These are phyloP conservation scores for Symphodus melops DNA, from an alignment of 2,113 vertebrate genomes.

Conservation along the genomic window DNA sequence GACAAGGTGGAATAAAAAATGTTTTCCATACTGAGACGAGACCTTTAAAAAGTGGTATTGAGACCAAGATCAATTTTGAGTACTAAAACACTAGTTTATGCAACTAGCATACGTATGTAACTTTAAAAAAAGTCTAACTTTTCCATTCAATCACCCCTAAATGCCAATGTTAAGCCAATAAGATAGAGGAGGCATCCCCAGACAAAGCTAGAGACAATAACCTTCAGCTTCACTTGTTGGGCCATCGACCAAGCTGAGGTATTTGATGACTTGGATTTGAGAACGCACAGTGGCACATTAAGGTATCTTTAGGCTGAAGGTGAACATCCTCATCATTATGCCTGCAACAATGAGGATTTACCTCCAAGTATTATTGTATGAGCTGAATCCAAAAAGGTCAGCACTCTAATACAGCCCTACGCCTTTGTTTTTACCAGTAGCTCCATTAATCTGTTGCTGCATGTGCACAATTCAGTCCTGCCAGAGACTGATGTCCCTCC, in stretches of 20 bases:
- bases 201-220: background rate
- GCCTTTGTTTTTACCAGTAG: slow-evolving; percentile 9
- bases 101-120: no score
- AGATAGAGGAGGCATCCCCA: background rate
- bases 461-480: background rate
- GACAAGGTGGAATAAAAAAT: no score
- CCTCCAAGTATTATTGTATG: slow-evolving; percentile 8
- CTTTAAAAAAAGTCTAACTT: no score
- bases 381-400: slow-evolving; percentile 19
- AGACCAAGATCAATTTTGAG: no score
- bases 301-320: background rate
- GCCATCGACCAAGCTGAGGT: background rate
- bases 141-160: no score
- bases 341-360: slow-evolving; percentile 5
- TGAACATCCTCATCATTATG: slow-evolving; percentile 20
- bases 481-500: slow-evolving; percentile 9
- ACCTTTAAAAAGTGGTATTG: no score
- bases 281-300: background rate
- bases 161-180: background rate
- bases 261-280: background rate
- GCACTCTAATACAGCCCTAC: background rate
- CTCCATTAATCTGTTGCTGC: slow-evolving; percentile 22
- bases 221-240: background rate
- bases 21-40: no score
- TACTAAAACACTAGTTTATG: no score